A percentile compares a stretch with the other conserved stretches of the same genome.
These are phyloP conservation scores for Kryphioiulus occultus DNA, from an alignment of 2,888 invertebrate species.

Conservation along the genomic window DNA sequence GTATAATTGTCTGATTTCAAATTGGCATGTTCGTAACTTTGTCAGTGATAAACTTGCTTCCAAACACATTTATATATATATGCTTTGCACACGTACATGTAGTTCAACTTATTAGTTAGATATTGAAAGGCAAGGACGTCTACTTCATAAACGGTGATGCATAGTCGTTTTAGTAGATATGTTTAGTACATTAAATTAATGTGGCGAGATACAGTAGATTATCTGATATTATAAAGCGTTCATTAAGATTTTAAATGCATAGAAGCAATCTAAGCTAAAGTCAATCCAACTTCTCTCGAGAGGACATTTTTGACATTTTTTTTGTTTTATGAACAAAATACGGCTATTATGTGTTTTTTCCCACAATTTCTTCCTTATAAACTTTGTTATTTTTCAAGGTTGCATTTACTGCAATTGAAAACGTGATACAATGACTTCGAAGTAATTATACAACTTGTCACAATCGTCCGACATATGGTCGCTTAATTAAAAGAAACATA, in stretches of 20 bases:
- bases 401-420: too few relatives aligned
- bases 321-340: too few relatives aligned
- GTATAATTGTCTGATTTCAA: neutral
- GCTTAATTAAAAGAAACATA: too few relatives aligned
- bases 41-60: neutral
- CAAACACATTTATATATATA: neutral
- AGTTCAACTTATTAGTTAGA: conserved; percentile 3
- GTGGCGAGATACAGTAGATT: conserved; percentile 21
- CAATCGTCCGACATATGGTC: too few relatives aligned
- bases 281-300: too few relatives aligned
- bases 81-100: neutral
- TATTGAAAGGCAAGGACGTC: conserved; percentile 23
- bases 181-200: neutral
- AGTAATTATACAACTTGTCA: too few relatives aligned
- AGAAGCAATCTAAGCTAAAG: too few relatives aligned
- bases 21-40: neutral
- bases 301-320: too few relatives aligned
- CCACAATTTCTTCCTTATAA: too few relatives aligned
- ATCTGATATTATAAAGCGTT: neutral
- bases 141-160: neutral
- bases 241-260: neutral
- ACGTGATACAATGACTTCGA: too few relatives aligned
- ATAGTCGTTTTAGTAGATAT: neutral
- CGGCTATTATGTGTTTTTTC: too few relatives aligned
- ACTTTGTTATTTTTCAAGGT: too few relatives aligned